These are phyloP conservation scores for Atta cephalotes DNA, from an alignment of 1,140 invertebrate genomes.

Conservation along the genomic window DNA sequence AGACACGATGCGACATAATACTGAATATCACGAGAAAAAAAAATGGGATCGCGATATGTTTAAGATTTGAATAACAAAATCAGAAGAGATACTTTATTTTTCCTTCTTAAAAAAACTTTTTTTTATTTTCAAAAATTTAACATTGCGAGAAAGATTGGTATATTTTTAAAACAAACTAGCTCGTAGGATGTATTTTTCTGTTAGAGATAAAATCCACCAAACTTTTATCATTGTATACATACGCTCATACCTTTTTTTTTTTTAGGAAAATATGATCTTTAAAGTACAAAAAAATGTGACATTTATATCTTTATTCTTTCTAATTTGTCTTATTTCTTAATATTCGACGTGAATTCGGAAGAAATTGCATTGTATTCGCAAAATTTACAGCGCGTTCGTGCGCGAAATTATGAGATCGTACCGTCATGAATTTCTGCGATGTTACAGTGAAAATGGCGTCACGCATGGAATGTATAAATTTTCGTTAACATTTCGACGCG, in stretches of 20 bases:
- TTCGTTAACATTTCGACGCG: constrained; percentile 16
- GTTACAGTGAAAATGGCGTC: background rate
- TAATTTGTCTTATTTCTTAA: background rate
- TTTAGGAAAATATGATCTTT: background rate
- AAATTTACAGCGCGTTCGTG: constrained; percentile 11
- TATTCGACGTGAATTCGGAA: background rate
- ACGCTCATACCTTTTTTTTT: background rate
- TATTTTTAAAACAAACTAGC: background rate
- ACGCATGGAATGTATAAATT: constrained; percentile 32
- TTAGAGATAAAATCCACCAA: background rate
- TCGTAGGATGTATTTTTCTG: background rate
- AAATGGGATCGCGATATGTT: background rate
- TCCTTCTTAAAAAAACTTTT: background rate
- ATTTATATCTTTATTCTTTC: background rate
- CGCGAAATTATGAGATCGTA: constrained; percentile 25
- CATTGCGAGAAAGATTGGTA: background rate
- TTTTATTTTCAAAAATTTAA: background rate
- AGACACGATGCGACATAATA: background rate
- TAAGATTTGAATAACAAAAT: constrained; percentile 1
- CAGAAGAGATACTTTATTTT: background rate
- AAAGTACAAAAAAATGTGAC: background rate
- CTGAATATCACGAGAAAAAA: background rate
- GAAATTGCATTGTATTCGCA: constrained; percentile 4
- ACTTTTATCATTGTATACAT: background rate
- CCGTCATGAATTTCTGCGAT: background rate